These are phyloP conservation scores for Lepidothrix coronata DNA, from an alignment of 2,113 vertebrate species.

Conservation along the genomic window DNA sequence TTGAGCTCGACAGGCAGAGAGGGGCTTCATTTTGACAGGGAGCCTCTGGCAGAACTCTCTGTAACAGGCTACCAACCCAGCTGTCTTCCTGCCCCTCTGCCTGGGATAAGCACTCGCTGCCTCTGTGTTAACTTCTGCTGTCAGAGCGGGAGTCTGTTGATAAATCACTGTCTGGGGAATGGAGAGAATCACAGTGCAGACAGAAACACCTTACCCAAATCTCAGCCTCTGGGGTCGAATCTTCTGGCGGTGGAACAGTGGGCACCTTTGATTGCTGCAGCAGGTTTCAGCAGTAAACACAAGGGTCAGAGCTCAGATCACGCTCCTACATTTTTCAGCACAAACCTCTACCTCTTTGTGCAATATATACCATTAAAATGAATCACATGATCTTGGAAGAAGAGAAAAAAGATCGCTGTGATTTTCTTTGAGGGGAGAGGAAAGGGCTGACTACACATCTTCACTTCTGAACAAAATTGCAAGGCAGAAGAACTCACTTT, in stretches of 20 bases:
- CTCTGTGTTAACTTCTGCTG: not conserved
- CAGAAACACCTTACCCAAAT: not conserved
- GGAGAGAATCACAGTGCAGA: not conserved
- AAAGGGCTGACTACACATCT: not conserved
- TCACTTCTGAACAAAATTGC: not conserved
- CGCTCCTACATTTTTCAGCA: not conserved
- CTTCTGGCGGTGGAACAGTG: not conserved
- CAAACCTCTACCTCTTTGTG: not conserved
- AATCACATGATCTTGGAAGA: not conserved
- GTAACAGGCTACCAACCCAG: slow-evolving; percentile 20
- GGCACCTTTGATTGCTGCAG: not conserved
- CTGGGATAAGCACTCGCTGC: not conserved
- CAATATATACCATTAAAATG: not conserved
- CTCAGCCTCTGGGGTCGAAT: not conserved
- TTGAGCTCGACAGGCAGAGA: not conserved
- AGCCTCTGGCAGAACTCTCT: slow-evolving; percentile 14
- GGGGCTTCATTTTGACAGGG: slow-evolving; percentile 10
- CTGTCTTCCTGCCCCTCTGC: slow-evolving; percentile 27
- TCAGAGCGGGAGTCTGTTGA: not conserved
- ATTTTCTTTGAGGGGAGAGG: not conserved
- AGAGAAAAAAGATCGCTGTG: not conserved
- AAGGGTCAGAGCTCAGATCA: not conserved
- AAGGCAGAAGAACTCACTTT: not conserved
- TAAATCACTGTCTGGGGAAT: slow-evolving; percentile 3
- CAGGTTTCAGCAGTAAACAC: not conserved